Percentiles rank a stretch among this genome's conserved stretches.
Evolutionary conservation across 2,888 invertebrate genomes (phyloP).

Genomic region (Cartodere bifasciata): DNA sequence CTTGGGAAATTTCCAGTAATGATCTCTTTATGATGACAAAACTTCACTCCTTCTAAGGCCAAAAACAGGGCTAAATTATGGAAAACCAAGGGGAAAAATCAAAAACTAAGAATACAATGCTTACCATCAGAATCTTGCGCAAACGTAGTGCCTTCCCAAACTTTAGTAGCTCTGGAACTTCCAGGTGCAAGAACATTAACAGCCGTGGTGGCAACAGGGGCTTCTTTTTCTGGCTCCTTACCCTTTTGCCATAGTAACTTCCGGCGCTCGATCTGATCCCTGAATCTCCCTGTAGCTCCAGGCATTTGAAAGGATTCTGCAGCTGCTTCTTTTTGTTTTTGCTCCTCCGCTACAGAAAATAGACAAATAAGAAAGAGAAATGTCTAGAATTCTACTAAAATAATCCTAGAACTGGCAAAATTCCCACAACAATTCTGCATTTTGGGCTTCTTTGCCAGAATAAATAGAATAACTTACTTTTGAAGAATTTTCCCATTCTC

Average conservation of each 20-base stretch:
- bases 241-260: conserved; percentile 78
- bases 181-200: conserved; percentile 23
- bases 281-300: conserved; percentile 52
- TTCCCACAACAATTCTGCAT: too few relatives aligned
- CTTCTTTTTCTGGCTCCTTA: conserved; percentile 17
- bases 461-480: too few relatives aligned
- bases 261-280: conserved; percentile 82
- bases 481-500: too few relatives aligned
- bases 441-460: too few relatives aligned
- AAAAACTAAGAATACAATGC: too few relatives aligned
- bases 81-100: conserved; percentile 1
- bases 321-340: conserved; percentile 4
- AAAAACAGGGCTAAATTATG: not conserved
- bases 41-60: too few relatives aligned
- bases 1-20: too few relatives aligned
- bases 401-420: too few relatives aligned
- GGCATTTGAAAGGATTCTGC: conserved; percentile 30
- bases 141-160: conserved; percentile 77
- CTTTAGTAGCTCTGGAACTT: conserved; percentile 22
- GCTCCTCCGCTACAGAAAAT: conserved; percentile 7
- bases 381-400: too few relatives aligned
- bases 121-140: conserved; percentile 78
- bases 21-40: too few relatives aligned
- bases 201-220: conserved; percentile 31
- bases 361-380: not conserved